Base-by-base conservation (phyloP, 2,888 invertebrate species). In the Argyra leucocephala region DNA sequence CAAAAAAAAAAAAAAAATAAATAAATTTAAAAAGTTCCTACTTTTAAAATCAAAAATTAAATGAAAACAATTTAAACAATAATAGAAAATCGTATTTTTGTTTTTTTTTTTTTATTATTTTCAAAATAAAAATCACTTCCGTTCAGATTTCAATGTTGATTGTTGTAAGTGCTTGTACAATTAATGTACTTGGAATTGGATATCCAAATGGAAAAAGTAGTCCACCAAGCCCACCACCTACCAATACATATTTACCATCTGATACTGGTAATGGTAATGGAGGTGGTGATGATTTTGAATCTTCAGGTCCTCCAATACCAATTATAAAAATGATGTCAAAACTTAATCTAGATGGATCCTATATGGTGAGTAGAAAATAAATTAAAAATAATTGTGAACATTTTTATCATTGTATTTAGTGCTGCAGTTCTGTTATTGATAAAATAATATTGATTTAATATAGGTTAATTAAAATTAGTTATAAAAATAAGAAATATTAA, bases 341-440 rank as follows among this genome's bases (percentile, higher is more conserved):
- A 71, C 69, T 79, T 3, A 77, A 74, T 63, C 68, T 70, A 6
- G 78, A 78, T 67, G 78, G 79, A 5, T 78, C 79, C 0, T 78
- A 78, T 65, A 76, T 72, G 74, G 78, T 79, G 69, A 69, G 63
- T 22, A 48, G 7, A 4, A 26, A 26, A 26, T 26, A 26, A 26
- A 26, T 6, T n/a, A n/a, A n/a, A n/a, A n/a, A n/a, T n/a, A n/a
- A n/a, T n/a, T n/a, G n/a, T n/a, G n/a, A n/a, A n/a, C n/a, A n/a
- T n/a, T n/a, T n/a, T n/a, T n/a, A n/a, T n/a, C n/a, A n/a, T n/a
- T n/a, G n/a, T n/a, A n/a, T n/a, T n/a, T n/a, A n/a, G n/a, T n/a
- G n/a, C n/a, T n/a, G n/a, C n/a, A n/a, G n/a, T n/a, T n/a, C n/a
- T n/a, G n/a, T n/a, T n/a, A n/a, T n/a, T n/a, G n/a, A n/a, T n/a